phyloP scores from a whole-genome alignment of 2,113 vertebrate species.

The Nematolebias whitei region DNA sequence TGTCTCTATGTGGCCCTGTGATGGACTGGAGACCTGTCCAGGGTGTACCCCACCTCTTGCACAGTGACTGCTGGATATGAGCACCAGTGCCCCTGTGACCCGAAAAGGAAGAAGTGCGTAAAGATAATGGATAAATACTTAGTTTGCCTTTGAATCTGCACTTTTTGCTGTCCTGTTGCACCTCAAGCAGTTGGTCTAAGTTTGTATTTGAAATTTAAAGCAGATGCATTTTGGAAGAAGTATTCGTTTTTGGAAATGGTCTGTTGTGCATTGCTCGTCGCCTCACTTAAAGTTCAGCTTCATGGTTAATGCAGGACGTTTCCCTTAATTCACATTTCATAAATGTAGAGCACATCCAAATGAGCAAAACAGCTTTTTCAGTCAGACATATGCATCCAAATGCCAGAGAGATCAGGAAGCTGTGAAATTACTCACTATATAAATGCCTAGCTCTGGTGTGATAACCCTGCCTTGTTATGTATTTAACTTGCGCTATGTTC shows the following conservation, averaged over 20 bases:
- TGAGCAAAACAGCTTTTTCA: constrained; percentile 31
- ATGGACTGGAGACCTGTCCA: too few relatives aligned
- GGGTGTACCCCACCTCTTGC: too few relatives aligned
- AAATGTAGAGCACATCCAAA: constrained; percentile 50
- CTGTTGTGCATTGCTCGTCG: constrained; percentile 31
- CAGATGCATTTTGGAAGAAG: constrained; percentile 22
- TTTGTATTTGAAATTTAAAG: constrained; percentile 36
- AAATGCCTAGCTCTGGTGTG: constrained; percentile 4
- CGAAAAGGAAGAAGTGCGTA: too few relatives aligned
- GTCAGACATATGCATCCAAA: constrained; percentile 39
- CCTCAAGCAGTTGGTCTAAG: constrained; percentile 21
- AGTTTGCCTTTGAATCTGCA: constrained; percentile 5
- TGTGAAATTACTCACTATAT: constrained; percentile 39
- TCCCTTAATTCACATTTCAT: constrained; percentile 45
- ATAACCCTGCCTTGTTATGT: constrained; percentile 37
- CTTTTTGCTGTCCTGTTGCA: constrained; percentile 40
- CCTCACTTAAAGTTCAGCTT: constrained; percentile 53
- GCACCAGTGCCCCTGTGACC: too few relatives aligned
- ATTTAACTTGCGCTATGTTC: constrained; percentile 41
- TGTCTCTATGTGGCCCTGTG: too few relatives aligned
- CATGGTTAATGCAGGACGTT: constrained; percentile 60
- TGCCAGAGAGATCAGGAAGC: constrained; percentile 31
- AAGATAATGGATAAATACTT: too few relatives aligned
- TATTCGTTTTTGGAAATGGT: constrained; percentile 29
- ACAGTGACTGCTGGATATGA: too few relatives aligned